These are phyloP conservation scores for Lasioglossum zephyrum DNA, from an alignment of 2,888 invertebrate species.

Conservation along the genomic window DNA sequence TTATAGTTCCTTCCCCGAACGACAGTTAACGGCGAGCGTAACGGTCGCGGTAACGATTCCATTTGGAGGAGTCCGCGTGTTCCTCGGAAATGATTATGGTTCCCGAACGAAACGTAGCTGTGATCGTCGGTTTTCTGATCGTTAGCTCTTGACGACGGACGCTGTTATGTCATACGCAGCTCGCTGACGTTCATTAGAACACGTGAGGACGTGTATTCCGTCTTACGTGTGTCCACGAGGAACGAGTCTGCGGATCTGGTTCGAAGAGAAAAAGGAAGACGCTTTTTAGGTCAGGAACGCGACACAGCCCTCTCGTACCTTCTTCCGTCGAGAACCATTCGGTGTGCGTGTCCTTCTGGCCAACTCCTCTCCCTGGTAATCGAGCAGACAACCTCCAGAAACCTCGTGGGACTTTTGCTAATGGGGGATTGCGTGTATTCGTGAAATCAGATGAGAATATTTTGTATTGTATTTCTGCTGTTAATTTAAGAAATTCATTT, in stretches of 20 bases:
- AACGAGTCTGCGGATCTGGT: slow-evolving; percentile 41
- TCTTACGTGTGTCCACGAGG: slow-evolving; percentile 51
- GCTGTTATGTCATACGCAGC: slow-evolving; percentile 22
- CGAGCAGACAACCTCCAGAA: not conserved
- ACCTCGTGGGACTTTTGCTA: not conserved
- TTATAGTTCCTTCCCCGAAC: slow-evolving; percentile 44
- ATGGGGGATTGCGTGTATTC: not conserved
- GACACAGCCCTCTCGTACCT: slow-evolving; percentile 48
- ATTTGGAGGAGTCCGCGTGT: slow-evolving; percentile 21
- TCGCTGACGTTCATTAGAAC: slow-evolving; percentile 22
- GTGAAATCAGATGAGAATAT: too few species aligned
- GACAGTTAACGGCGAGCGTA: slow-evolving; percentile 40
- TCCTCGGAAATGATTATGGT: slow-evolving; percentile 37
- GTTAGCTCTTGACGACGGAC: not conserved
- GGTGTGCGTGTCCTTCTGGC: slow-evolving; percentile 25
- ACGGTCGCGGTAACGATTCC: slow-evolving; percentile 44
- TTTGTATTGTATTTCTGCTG: too few species aligned
- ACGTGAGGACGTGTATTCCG: not conserved
- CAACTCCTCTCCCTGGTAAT: slow-evolving; percentile 43
- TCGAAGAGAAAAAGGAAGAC: slow-evolving; percentile 49
- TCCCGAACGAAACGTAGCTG: not conserved
- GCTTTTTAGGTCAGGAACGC: slow-evolving; percentile 67
- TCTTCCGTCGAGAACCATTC: slow-evolving; percentile 24
- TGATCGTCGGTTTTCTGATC: slow-evolving; percentile 23
- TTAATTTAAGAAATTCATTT: too few species aligned